These are phyloP conservation scores for Volucella bombylans DNA, from an alignment of 2,888 invertebrate species.

Conservation along the genomic window DNA sequence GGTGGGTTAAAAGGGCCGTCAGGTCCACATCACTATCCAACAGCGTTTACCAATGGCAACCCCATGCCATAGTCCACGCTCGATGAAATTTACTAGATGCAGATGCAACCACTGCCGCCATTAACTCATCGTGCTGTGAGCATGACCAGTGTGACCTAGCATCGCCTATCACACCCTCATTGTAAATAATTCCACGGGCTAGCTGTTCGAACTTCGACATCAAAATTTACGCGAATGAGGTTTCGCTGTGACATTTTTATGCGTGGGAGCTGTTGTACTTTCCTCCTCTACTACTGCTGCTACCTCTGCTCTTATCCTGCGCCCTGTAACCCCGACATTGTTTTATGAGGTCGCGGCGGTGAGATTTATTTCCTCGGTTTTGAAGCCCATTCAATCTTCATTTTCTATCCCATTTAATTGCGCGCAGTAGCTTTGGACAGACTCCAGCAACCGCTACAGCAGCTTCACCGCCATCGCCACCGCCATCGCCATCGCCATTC, in stretches of 20 bases:
- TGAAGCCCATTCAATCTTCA: conserved; percentile 72
- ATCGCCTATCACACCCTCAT: conserved; percentile 10
- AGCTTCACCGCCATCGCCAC: not conserved
- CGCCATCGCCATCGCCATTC: conserved; percentile 5
- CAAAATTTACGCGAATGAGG: conserved; percentile 72
- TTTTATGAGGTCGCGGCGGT: conserved; percentile 70
- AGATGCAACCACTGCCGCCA: conserved; percentile 66
- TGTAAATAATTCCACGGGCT: conserved; percentile 63
- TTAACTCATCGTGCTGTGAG: conserved; percentile 55
- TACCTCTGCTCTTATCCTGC: not conserved
- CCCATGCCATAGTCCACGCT: not conserved
- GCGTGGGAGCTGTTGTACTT: conserved; percentile 58
- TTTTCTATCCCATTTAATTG: conserved; percentile 73
- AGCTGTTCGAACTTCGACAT: conserved; percentile 52
- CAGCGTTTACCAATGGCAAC: not conserved
- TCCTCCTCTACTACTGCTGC: not conserved
- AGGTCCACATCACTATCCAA: not conserved
- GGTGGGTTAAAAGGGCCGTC: too few relatives aligned
- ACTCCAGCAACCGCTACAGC: conserved; percentile 36
- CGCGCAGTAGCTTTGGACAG: conserved; percentile 24
- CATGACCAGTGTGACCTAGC: conserved; percentile 24
- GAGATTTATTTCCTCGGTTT: conserved; percentile 71
- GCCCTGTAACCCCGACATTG: conserved; percentile 29
- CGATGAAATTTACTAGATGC: conserved; percentile 72
- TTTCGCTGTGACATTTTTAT: conserved; percentile 72